Evolutionary conservation across 1,140 invertebrate species (phyloP), one percentile per base, ranked within the genome.

Genomic region (Aphelenchoides avenae): DNA sequence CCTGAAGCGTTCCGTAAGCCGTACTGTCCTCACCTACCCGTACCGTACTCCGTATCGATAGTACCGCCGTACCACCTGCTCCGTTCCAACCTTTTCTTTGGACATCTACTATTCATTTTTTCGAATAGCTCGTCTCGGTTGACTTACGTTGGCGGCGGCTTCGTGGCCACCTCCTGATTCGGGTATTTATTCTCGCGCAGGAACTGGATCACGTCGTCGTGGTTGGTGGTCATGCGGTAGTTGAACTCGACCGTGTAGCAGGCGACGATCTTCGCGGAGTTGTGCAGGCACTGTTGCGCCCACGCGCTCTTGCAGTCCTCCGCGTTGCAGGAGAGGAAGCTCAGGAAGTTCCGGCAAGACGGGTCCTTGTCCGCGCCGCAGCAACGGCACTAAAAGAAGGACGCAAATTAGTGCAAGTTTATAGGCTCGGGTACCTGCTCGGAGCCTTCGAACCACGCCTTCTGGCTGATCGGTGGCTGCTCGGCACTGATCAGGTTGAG

Each of bases 241-340:
- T 74, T 74, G 52, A 74, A 74, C 42, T 74, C 71, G 13, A 75
- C 72, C 0, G 74, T 75, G 52, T 75, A 77, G 47, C 72, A 75
- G 22, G 74, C 72, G 9, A 67, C 72, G 5, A 75, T 75, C 11
- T 52, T 54, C 4, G 72, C 72, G 2, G 72, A 74, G 40, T 74
- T 74, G 44, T 74, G 72, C n/a, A 74, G 65, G 50, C 72, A 74
- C 36, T 77, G 74, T 29, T 76, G 71, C 9, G 72, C 71, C 66
- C 73, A 74, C n/a, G 73, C 74, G 31, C 66, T 72, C 43, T 73
- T 72, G 44, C 68, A 68, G 20, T 71, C 67, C 15, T 75, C 72
- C n/a, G 50, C 52, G 40, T 75, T 74, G 50, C 72, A 75, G 37
- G 76, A 75, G n/a, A 75, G 47, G 41, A 73, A 75, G 13, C 53